Percentiles rank a stretch among this genome's conserved stretches.
Conservation (phyloP, 1,140 invertebrate genomes). For the Solenopsis fugax region DNA sequence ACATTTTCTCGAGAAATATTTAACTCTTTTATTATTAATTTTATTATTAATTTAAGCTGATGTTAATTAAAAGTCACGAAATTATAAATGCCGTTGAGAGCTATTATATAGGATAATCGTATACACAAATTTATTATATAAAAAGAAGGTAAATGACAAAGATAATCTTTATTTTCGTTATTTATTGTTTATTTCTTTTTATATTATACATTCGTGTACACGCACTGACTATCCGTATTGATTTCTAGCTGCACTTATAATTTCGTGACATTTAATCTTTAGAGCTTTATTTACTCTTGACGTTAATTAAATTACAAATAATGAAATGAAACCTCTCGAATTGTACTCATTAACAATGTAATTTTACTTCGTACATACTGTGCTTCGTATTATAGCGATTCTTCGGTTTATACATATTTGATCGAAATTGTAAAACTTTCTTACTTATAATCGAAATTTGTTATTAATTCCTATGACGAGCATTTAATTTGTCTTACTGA, state of each 20-base stretch:
- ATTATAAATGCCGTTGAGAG: too few species aligned
- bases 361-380: constrained; percentile 5
- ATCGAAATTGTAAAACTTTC: constrained; percentile 8
- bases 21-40: not conserved
- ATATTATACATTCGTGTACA: too few species aligned
- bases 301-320: constrained; percentile 15
- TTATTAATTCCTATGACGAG: not conserved
- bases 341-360: not conserved
- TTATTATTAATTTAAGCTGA: too few species aligned
- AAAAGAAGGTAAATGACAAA: too few species aligned
- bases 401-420: not conserved
- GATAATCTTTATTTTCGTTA: too few species aligned
- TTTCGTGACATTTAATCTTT: too few species aligned
- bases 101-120: too few species aligned
- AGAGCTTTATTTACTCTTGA: not conserved
- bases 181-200: too few species aligned
- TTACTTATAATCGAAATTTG: constrained; percentile 12
- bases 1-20: not conserved
- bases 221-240: too few species aligned
- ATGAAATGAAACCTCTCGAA: not conserved
- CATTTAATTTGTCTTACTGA: constrained; percentile 42
- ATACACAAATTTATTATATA: too few species aligned
- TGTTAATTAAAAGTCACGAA: too few species aligned
- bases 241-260: too few species aligned
- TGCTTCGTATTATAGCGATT: not conserved